phyloP scores from a whole-genome alignment of 2,113 vertebrate genomes.

The Merops nubicus region DNA sequence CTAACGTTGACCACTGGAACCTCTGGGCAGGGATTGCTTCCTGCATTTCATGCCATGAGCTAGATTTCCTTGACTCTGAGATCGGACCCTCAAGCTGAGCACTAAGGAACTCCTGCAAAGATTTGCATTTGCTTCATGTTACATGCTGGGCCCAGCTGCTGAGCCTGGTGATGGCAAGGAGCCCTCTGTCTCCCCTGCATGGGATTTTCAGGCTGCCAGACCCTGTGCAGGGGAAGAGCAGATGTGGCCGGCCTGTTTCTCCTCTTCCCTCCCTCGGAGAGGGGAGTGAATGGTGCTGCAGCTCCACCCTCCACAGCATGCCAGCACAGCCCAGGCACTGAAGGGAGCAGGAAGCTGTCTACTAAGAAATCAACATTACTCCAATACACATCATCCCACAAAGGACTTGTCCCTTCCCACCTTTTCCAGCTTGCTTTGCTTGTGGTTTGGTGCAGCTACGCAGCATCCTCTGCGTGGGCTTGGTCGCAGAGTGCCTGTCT shows the following conservation, averaged over 20 bases:
- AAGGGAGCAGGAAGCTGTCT: not conserved
- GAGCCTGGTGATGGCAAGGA: conserved; percentile 44
- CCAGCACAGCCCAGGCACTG: not conserved
- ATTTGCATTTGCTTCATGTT: conserved; percentile 41
- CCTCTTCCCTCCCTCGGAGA: not conserved
- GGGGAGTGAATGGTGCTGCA: not conserved
- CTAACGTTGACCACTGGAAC: not conserved
- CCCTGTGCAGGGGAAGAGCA: conserved; percentile 17
- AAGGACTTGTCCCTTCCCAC: not conserved
- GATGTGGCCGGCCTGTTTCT: conserved; percentile 2
- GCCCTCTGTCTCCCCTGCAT: conserved; percentile 35
- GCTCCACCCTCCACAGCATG: conserved; percentile 25
- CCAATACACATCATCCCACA: not conserved
- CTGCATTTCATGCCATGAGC: not conserved
- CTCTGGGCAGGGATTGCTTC: not conserved
- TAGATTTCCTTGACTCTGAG: conserved; percentile 11
- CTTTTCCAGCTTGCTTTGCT: not conserved
- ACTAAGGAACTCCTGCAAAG: conserved; percentile 20
- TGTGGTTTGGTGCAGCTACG: not conserved
- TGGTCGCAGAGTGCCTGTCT: fast-evolving
- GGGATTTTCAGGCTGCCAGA: conserved; percentile 45
- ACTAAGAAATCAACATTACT: not conserved
- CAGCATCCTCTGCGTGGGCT: fast-evolving
- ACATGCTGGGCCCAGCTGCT: conserved; percentile 47
- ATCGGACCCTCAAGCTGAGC: conserved; percentile 1